These are phyloP conservation scores for Drosophila kohkoa DNA, from an alignment of 1,140 invertebrate genomes.

Conservation along the genomic window DNA sequence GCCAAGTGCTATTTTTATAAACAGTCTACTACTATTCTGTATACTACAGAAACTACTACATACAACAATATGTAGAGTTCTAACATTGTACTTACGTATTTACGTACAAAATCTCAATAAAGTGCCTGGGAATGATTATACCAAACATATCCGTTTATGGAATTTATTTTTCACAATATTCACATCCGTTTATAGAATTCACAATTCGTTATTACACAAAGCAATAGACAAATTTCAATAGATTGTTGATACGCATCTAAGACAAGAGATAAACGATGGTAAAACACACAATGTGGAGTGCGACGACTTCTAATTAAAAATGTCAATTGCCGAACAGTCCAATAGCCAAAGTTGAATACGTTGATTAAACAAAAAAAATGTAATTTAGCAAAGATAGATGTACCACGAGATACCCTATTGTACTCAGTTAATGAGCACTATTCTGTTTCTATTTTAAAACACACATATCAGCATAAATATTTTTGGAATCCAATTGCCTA, in stretches of 20 bases:
- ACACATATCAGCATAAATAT: not conserved
- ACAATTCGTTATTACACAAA: conserved; percentile 17
- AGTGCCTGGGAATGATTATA: conserved; percentile 71
- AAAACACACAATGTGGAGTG: conserved; percentile 32
- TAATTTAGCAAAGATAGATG: not conserved
- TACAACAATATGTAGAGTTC: conserved; percentile 37
- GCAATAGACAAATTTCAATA: conserved; percentile 28
- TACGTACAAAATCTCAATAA: conserved; percentile 75
- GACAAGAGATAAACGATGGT: conserved; percentile 33
- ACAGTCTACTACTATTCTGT: conserved; percentile 7
- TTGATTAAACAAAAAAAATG: conserved; percentile 18
- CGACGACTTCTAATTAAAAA: conserved; percentile 52
- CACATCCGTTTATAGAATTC: not conserved
- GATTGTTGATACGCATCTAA: conserved; percentile 16
- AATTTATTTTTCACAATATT: conserved; percentile 6
- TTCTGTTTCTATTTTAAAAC: not conserved
- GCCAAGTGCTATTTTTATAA: conserved; percentile 51
- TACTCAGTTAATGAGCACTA: not conserved
- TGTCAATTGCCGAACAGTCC: conserved; percentile 48
- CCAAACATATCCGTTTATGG: conserved; percentile 2
- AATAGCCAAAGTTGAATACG: conserved; percentile 12
- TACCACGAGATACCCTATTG: conserved; percentile 3
- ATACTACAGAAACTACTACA: conserved; percentile 44
- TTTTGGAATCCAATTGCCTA: too few relatives aligned
- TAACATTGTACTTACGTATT: conserved; percentile 58